Evolutionary conservation across 2,888 invertebrate species (phyloP), one percentile per base, ranked within the genome.

Genomic region (Camponotus fellah): DNA sequence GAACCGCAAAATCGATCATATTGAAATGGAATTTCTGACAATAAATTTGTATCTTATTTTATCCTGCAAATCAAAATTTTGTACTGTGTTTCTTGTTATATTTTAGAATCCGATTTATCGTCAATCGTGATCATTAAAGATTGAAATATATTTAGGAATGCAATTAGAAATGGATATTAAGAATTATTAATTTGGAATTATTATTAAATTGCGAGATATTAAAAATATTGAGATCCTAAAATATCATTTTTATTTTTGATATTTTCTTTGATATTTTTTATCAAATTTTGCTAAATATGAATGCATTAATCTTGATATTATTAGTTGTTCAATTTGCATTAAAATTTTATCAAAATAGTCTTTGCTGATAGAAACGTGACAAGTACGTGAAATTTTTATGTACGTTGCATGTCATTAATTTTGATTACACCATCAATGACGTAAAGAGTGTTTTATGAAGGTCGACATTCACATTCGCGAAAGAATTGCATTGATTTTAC

Each of bases 21-120:
- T 77, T 14, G 69, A 56, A 56, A 77, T 43, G 43, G 69, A 40
- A 65, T 77, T 69, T 69, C 3, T n/a, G 32, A 3, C 32, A 46
- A 46, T 46, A 43, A 43, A 43, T 43, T 69, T 14, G 32, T 69
- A 34, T 12, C 69, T 77, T 12, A 56, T 69, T 49, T 65, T 34
- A 12, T 17, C 9, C 2, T 49, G 66, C 14, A 3, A 76, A 49
- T 14, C 9, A 17, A 37, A 75, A 65, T 49, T 75, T 64, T 65
- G n/a, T 21, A 46, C 62, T 21, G 21, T 26, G 26, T 26, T 1
- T 75, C 3, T 53, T 34, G 14, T 49, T 58, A 21, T 10, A 40
- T n/a, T 62, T 0, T n/a, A 43, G 14, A 0, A 2, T 75, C n/a
- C n/a, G 17, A 64, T 46, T 62, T 64, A 21, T 64, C 10, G 1